Percentiles rank a stretch among this genome's conserved stretches.
Conservation (phyloP, 2,888 invertebrate species). For the Epicampocera succincta region DNA sequence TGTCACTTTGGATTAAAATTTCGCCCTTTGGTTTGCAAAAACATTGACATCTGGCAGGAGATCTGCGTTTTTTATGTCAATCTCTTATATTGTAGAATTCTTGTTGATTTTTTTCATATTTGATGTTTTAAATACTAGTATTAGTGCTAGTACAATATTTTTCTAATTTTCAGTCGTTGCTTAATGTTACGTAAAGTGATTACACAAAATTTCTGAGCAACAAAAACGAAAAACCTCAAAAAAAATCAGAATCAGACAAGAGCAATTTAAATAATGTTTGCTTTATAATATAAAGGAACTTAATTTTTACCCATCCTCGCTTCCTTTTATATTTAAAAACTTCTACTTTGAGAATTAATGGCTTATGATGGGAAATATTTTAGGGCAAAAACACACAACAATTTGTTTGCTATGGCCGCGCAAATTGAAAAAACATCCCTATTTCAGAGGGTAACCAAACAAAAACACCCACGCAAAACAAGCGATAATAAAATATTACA, state of each 20-base stretch:
- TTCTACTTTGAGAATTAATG: conserved; percentile 41
- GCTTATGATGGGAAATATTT: conserved; percentile 38
- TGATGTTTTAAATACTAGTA: conserved; percentile 25
- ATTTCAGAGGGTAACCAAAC: neutral
- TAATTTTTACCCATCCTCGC: neutral
- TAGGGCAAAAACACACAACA: neutral
- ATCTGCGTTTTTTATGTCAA: no score
- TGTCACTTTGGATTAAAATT: no score
- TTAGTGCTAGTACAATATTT: neutral
- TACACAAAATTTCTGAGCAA: neutral
- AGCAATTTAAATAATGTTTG: conserved; percentile 17
- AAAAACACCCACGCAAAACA: conserved; percentile 23
- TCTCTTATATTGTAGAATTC: neutral
- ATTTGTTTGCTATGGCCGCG: conserved; percentile 19
- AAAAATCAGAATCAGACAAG: neutral
- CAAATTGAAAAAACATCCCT: conserved; percentile 26
- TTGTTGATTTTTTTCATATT: neutral
- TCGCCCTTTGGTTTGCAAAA: no score
- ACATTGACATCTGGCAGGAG: no score
- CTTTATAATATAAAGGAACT: neutral
- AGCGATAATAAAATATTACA: conserved; percentile 35
- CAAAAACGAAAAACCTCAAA: neutral
- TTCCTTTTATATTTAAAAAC: conserved; percentile 8
- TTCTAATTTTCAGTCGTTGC: conserved; percentile 31
- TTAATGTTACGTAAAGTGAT: conserved; percentile 40